Percentiles rank a stretch among this genome's conserved stretches.
Evolutionary conservation across 2,888 invertebrate species (phyloP).

Genomic region (Thecophora atra): DNA sequence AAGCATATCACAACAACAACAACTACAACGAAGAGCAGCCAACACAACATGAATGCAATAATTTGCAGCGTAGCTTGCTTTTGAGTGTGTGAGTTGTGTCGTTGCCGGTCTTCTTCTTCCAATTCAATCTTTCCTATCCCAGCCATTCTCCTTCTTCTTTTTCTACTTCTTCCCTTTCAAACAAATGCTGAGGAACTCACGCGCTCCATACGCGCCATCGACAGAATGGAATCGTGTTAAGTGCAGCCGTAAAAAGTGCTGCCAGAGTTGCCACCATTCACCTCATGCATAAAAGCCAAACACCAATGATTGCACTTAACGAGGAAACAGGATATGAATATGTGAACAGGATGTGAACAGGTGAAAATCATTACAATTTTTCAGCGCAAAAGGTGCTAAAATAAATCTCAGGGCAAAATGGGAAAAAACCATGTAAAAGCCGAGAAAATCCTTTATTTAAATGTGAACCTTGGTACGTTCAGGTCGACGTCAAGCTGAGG

Average conservation of each 20-base stretch:
- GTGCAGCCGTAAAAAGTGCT: slow-evolving; percentile 27
- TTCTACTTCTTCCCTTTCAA: slow-evolving; percentile 1
- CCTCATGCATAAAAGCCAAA: slow-evolving; percentile 20
- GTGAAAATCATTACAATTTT: slow-evolving; percentile 25
- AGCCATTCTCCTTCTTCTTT: neutral
- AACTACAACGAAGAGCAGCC: slow-evolving; percentile 8
- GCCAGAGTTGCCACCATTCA: slow-evolving; percentile 18
- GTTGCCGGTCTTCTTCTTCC: neutral
- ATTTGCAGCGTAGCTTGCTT: slow-evolving; percentile 12
- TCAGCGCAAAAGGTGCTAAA: slow-evolving; percentile 8
- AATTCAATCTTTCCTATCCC: neutral
- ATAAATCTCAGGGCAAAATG: too few species aligned
- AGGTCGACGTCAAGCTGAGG: neutral
- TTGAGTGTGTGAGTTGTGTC: slow-evolving; percentile 5
- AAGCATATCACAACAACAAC: neutral
- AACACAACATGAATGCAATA: slow-evolving; percentile 19
- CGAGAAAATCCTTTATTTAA: neutral
- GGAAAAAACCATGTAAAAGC: neutral
- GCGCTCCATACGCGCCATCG: neutral
- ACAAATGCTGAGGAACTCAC: neutral
- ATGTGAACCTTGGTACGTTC: neutral
- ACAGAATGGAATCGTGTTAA: slow-evolving; percentile 30
- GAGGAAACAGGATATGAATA: slow-evolving; percentile 24
- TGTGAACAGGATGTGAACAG: slow-evolving; percentile 18
- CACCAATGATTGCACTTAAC: slow-evolving; percentile 28